Conservation (phyloP, 2,888 invertebrate genomes). For the Lathronympha strigana region DNA sequence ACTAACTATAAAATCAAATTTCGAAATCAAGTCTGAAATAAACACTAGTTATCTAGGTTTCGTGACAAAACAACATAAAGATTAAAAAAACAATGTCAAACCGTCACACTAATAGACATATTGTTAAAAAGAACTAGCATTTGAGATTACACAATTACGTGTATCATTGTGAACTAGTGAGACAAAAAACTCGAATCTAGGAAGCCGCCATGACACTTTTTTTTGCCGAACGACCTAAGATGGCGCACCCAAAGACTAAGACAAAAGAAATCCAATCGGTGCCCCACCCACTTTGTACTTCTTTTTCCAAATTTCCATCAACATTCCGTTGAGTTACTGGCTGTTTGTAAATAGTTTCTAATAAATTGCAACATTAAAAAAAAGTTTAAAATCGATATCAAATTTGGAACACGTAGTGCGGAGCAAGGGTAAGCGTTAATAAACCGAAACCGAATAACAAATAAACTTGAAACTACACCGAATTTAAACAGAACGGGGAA, state of each 20-base stretch:
- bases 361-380: slow-evolving; percentile 38
- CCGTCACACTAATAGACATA: slow-evolving; percentile 15
- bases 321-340: not conserved
- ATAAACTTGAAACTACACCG: slow-evolving; percentile 62
- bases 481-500: slow-evolving; percentile 61
- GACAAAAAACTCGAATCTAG: slow-evolving; percentile 38
- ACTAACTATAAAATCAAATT: not conserved
- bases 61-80: slow-evolving; percentile 28
- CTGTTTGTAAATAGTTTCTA: not conserved
- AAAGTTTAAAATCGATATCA: slow-evolving; percentile 37
- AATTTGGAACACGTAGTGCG: slow-evolving; percentile 40
- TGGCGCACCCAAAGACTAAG: slow-evolving; percentile 77
- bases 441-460: slow-evolving; percentile 52
- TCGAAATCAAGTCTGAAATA: not conserved
- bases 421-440: slow-evolving; percentile 43
- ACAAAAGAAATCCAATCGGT: slow-evolving; percentile 72
- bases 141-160: slow-evolving; percentile 14
- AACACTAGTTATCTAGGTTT: slow-evolving; percentile 5
- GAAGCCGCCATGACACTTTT: slow-evolving; percentile 79
- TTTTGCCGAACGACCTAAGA: slow-evolving; percentile 78
- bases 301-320: not conserved
- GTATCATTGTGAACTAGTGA: slow-evolving; percentile 28
- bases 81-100: slow-evolving; percentile 22
- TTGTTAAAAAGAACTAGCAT: slow-evolving; percentile 32
- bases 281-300: slow-evolving; percentile 70